Evolutionary conservation across 1,140 invertebrate genomes (phyloP).

Genomic region (Archivesica marissinica): DNA sequence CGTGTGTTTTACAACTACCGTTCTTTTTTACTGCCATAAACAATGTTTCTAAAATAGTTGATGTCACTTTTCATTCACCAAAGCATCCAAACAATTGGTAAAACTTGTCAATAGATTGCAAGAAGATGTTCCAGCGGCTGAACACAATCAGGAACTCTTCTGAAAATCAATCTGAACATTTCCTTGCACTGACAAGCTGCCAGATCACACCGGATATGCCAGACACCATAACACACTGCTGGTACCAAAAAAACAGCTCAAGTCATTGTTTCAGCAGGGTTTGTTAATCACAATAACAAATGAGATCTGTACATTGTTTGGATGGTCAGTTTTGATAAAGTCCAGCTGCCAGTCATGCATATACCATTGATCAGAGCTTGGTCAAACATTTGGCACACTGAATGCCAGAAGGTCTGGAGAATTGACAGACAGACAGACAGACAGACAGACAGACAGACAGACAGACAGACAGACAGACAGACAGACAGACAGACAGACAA

Average conservation of each 20-base stretch:
- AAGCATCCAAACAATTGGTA: too few relatives aligned
- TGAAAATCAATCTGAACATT: neutral
- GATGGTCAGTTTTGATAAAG: conserved; percentile 3
- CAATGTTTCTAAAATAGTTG: too few relatives aligned
- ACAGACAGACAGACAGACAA: too few relatives aligned
- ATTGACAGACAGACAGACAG: too few relatives aligned
- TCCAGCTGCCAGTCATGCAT: neutral
- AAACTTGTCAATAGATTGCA: too few relatives aligned
- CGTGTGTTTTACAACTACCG: conserved; percentile 5
- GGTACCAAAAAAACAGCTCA: neutral
- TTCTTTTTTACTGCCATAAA: too few relatives aligned
- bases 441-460: too few relatives aligned
- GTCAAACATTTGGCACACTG: too few relatives aligned
- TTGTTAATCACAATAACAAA: conserved; percentile 16
- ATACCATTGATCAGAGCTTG: too few relatives aligned
- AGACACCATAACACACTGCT: neutral
- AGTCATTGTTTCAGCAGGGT: neutral
- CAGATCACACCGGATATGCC: neutral
- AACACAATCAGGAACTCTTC: conserved; percentile 6
- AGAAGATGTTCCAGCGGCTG: neutral
- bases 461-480: too few relatives aligned
- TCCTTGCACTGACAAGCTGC: neutral
- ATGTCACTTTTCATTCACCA: too few relatives aligned
- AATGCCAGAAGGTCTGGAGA: too few relatives aligned
- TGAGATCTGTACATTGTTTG: neutral